Evolutionary conservation across 2,113 vertebrate genomes (phyloP), one percentile per base, ranked within the genome.

Genomic region (Urocolius indicus): DNA sequence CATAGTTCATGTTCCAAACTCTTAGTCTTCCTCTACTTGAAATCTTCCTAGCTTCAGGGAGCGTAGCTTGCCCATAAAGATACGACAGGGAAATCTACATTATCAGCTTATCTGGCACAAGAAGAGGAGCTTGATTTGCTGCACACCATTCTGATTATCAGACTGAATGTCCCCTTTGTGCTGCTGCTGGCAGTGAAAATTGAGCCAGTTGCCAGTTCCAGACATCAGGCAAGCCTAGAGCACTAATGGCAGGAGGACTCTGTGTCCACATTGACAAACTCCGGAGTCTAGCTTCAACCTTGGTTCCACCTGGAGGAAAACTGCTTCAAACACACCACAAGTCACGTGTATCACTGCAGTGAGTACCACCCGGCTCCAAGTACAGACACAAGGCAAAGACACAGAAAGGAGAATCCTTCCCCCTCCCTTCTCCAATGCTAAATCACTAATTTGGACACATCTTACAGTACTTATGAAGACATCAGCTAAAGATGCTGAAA

Each of bases 151-250:
- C 11, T 57, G 45, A 23, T 32, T 45, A 5, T 12, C 29, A 54
- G 19, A 51, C 27, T 0, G 0, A 27, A 32, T 6, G 22, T 54
- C 61, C 55, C 21, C 0, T 0, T 15, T 36, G 76, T 67, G 75
- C 74, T 38, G 20, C 48, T 63, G 2, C 38, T 24, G 19, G 29
- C 30, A 10, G 58, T 10, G 43, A 63, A 32, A 11, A 57, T 45
- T 36, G 32, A n/a, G 34, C 32, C 66, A 14, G 46, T 6, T 49
- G 61, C 54, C 16, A 8, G 48, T 7, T 76, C 13, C 17, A 46
- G 59, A 0, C 19, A 9, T 36, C 62, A 38, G 66, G 54, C 32
- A 16, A 67, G 30, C 58, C 46, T 19, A 2, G 65, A n/a, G 23
- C 36, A 16, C 51, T 6, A 11, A 20, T 41, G n/a, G 29, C 52